Base-by-base conservation (phyloP, 2,888 invertebrate species). In the Platycnemis pennipes region DNA sequence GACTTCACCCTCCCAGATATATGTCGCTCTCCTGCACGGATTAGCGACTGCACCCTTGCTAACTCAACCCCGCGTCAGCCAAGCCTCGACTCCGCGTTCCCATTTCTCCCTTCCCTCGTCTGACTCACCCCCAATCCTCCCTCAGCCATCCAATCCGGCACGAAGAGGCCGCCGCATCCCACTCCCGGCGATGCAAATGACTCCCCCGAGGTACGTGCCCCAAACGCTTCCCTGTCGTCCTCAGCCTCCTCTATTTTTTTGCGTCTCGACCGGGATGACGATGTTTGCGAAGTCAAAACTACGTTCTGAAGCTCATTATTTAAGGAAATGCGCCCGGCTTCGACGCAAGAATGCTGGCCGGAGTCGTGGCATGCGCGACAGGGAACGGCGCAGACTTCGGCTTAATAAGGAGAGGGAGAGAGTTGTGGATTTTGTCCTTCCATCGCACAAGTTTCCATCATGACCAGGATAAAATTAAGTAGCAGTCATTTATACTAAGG, bases 221-320 rank as follows among this genome's bases (percentile, higher is more conserved):
- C 77, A 8, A 77, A 31, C 77, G 77, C 7, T n/a, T 26, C 63
- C 7, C 31, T 5, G 11, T 77, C 37, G 31, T 77, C 11, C 31
- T 77, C 77, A 11, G 31, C 77, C 37, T 37, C 69, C 7, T n/a
- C 13, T 37, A 1, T 77, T 77, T 31, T 77, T 77, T 77, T 19
- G 63, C 63, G 77, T 26, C 37, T 77, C 37, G 37, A 37, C 77
- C 77, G 37, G 8, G 31, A 37, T 77, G 77, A 37, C 77, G 77
- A 77, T 77, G 77, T 77, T 77, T 77, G 77, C 11, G 26, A 0
- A 77, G 77, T 77, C 77, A 37, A 77, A 77, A 77, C 31, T 77
- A 37, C 77, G 77, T 77, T 13, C 77, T 13, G 77, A 37, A 77
- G 77, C 77, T 77, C 77, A 77, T 77, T 77, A 77, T 77, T 77